A percentile compares a stretch with the other conserved stretches of the same genome.
Conservation (phyloP, 2,113 vertebrate species). For the Lynx canadensis region DNA sequence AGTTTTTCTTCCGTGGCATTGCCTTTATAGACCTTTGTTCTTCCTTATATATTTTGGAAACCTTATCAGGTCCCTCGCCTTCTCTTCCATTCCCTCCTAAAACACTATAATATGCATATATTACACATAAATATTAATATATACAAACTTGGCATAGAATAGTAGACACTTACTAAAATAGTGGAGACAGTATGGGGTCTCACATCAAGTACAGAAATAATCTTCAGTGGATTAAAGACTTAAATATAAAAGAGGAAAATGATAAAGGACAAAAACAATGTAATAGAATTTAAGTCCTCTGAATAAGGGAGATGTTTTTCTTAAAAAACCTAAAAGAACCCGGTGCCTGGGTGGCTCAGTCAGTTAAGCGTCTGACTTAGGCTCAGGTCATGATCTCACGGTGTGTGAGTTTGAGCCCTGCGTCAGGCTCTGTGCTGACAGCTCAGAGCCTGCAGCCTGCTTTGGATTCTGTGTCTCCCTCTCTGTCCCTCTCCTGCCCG, state of each 20-base stretch:
- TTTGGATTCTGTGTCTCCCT: too few relatives aligned
- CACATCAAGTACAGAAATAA: background rate
- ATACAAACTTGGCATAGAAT: background rate
- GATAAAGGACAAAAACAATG: background rate
- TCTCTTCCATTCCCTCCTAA: background rate
- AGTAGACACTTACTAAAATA: background rate
- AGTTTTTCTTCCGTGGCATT: background rate
- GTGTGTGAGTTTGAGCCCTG: too few relatives aligned
- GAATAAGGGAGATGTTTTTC: background rate
- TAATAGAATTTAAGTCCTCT: background rate
- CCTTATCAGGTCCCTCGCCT: background rate
- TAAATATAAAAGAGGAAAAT: slow-evolving; percentile 1
- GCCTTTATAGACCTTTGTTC: background rate
- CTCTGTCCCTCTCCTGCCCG: too few relatives aligned
- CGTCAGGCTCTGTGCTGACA: too few relatives aligned
- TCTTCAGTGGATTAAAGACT: background rate
- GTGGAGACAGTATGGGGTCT: background rate
- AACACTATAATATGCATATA: background rate
- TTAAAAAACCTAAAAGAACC: background rate
- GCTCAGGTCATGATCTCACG: too few relatives aligned
- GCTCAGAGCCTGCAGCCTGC: too few relatives aligned
- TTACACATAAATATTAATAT: background rate
- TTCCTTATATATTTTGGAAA: background rate
- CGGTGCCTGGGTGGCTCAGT: too few relatives aligned
- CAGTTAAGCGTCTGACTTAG: too few relatives aligned